These are phyloP conservation scores for Bolinopsis microptera DNA, from an alignment of 37 sponge, comb jelly and placozoan genomes.

Conservation along the genomic window DNA sequence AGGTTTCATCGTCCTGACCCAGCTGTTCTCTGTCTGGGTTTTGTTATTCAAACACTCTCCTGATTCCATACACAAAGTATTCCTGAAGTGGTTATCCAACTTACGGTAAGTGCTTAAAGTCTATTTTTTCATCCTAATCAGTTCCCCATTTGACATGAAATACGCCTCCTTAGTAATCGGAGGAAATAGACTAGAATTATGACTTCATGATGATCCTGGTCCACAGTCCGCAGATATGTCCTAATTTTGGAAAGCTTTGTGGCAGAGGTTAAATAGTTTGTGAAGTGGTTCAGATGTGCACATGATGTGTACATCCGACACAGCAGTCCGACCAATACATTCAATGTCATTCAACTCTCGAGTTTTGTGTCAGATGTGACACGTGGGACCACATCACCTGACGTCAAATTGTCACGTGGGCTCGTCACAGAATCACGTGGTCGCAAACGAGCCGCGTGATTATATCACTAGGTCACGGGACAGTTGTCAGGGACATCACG, in stretches of 20 bases:
- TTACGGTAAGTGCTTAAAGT: not conserved
- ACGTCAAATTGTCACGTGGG: not conserved
- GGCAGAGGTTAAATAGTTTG: too few relatives aligned
- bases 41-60: not conserved
- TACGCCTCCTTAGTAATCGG: too few relatives aligned
- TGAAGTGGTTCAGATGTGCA: too few relatives aligned
- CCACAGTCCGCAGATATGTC: too few relatives aligned
- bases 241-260: too few relatives aligned
- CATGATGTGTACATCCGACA: not conserved
- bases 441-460: too few relatives aligned
- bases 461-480: too few relatives aligned
- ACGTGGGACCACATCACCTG: not conserved
- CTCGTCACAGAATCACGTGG: too few relatives aligned
- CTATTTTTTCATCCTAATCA: not conserved
- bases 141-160: not conserved
- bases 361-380: not conserved
- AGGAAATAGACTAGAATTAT: too few relatives aligned
- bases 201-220: too few relatives aligned
- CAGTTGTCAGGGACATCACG: too few relatives aligned
- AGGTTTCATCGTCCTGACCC: conserved; percentile 14
- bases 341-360: not conserved
- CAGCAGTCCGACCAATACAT: not conserved
- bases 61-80: not conserved
- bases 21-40: not conserved
- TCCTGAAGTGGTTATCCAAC: not conserved